A percentile compares a stretch with the other conserved stretches of the same genome.
These are phyloP conservation scores for Fratercula arctica DNA, from an alignment of 2,797 vertebrate species.

Conservation along the genomic window DNA sequence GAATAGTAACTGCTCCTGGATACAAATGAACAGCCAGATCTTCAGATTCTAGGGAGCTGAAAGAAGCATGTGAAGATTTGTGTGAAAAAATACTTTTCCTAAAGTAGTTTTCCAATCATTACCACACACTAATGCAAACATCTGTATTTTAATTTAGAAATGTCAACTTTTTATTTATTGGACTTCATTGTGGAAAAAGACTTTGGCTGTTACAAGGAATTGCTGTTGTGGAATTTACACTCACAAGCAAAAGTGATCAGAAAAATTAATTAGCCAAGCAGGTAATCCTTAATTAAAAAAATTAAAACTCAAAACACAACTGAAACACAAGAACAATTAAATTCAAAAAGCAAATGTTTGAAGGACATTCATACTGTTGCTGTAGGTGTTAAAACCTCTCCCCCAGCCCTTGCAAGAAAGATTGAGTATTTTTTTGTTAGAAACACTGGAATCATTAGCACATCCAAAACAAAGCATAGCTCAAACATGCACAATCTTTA, in stretches of 20 bases:
- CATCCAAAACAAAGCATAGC: constrained; percentile 38
- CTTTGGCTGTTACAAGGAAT: constrained; percentile 27
- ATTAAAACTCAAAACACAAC: constrained; percentile 19
- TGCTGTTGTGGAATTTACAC: constrained; percentile 54
- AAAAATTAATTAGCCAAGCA: constrained; percentile 64
- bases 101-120: background rate
- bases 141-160: constrained; percentile 37
- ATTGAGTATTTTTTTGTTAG: constrained; percentile 35
- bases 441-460: constrained; percentile 57
- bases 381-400: constrained; percentile 27
- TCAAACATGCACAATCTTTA: constrained; percentile 60
- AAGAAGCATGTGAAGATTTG: constrained; percentile 43
- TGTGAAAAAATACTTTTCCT: constrained; percentile 12
- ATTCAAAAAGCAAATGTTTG: constrained; percentile 24
- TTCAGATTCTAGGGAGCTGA: constrained; percentile 94
- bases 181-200: constrained; percentile 48
- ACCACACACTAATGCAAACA: constrained; percentile 45
- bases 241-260: constrained; percentile 51
- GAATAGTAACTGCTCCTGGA: constrained; percentile 93
- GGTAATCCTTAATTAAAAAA: constrained; percentile 40
- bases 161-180: constrained; percentile 18
- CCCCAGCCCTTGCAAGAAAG: constrained; percentile 53
- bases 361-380: constrained; percentile 16
- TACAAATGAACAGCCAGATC: constrained; percentile 96
- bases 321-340: constrained; percentile 45